Evolutionary conservation across 2,113 vertebrate species (phyloP), one percentile per base, ranked within the genome.

Genomic region (Hystrix brachyura): DNA sequence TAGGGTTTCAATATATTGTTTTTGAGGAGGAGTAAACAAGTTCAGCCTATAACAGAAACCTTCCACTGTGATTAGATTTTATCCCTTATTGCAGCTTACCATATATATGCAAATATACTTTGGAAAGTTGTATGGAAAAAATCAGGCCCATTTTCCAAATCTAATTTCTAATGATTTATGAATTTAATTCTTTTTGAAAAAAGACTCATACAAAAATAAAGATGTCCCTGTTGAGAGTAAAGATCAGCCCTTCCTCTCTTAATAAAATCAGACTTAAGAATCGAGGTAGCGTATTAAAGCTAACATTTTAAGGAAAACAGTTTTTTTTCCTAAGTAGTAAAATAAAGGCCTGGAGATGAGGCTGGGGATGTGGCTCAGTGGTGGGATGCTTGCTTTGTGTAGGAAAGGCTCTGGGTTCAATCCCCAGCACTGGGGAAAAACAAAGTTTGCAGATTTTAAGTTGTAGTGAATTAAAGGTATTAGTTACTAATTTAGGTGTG

Each of bases 121-220:
- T 90, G 60, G 43, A 87, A 95, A 64, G 51, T 67, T 87, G 23
- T 95, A 3, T 87, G 57, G 60, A 87, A 72, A 72, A 59, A 59
- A 67, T 55, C 32, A 62, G 48, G 38, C 38, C 38, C 38, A 62
- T 34, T 85, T 53, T 67, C 34, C 23, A 60, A 21, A 60, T 60
- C 57, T 57, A 38, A 38, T 38, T 38, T 38, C 38, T 38, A 38
- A 38, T 38, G 38, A 38, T 38, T 38, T 38, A 38, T 38, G 38
- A 38, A 38, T 38, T 38, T 38, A 38, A 38, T 38, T 38, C 38
- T 38, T 38, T 38, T 38, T 38, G 38, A 23, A 14, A 65, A 57
- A 59, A 65, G 18, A 62, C 17, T 46, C 19, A 13, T 51, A 38
- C 48, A 57, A 76, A 76, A 76, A 27, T 76, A 65, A 82, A 83